phyloP scores from a whole-genome alignment of 1,140 invertebrate species.

The Amyelois transitella region DNA sequence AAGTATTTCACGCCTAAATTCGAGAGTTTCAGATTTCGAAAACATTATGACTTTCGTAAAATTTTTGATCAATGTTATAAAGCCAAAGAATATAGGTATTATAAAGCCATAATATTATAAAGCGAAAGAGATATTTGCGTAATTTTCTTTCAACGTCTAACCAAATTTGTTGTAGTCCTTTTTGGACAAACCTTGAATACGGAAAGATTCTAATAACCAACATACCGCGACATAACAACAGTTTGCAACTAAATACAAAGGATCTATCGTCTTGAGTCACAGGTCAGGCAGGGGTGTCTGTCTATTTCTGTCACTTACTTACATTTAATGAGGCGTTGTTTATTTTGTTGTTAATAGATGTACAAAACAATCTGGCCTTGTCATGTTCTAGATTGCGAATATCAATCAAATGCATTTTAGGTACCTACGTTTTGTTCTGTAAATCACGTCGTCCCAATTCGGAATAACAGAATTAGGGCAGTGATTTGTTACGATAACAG shows the following conservation, averaged over 20 bases:
- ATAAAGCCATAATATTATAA: too few relatives aligned
- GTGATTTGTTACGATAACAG: conserved; percentile 27
- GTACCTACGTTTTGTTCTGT: conserved; percentile 31
- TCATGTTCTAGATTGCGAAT: conserved; percentile 44
- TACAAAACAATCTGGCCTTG: conserved; percentile 62
- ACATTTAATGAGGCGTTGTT: conserved; percentile 52
- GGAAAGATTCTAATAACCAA: too few relatives aligned
- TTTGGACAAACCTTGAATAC: too few relatives aligned
- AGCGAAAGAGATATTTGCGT: too few relatives aligned
- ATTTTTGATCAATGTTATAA: too few relatives aligned
- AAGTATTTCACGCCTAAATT: neutral
- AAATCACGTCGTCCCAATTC: conserved; percentile 37
- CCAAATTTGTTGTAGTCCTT: too few relatives aligned
- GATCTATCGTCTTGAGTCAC: conserved; percentile 19
- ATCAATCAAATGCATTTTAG: conserved; percentile 51
- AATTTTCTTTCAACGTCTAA: too few relatives aligned
- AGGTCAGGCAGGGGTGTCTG: conserved; percentile 27
- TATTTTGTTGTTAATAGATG: conserved; percentile 43
- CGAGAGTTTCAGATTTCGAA: too few relatives aligned
- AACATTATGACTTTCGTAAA: too few relatives aligned
- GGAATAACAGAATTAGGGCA: conserved; percentile 38
- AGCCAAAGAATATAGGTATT: too few relatives aligned
- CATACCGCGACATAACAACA: too few relatives aligned
- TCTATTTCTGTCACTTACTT: conserved; percentile 54
- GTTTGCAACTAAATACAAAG: neutral